Evolutionary conservation across 2,888 invertebrate species (phyloP).

Genomic region (Macropis europaea): DNA sequence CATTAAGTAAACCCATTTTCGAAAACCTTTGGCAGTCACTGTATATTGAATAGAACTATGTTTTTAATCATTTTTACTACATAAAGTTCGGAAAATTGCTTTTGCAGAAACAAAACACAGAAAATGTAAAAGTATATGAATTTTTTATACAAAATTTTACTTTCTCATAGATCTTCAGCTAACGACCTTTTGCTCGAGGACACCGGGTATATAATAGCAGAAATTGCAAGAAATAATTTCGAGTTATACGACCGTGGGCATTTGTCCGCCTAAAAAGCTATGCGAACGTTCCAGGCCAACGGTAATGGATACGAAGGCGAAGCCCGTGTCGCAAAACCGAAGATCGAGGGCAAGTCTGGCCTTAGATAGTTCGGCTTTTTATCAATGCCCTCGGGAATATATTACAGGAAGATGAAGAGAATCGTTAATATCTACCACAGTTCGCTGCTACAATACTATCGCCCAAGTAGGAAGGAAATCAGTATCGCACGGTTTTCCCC

Average conservation of each 20-base stretch:
- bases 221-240: slow-evolving; percentile 27
- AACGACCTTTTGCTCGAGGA: too few relatives aligned
- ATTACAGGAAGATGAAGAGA: slow-evolving; percentile 40
- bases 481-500: slow-evolving; percentile 3
- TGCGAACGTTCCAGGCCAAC: slow-evolving; percentile 35
- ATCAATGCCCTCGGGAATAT: slow-evolving; percentile 38
- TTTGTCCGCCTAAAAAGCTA: slow-evolving; percentile 34
- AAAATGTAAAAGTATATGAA: too few relatives aligned
- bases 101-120: too few relatives aligned
- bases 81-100: too few relatives aligned
- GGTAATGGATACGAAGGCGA: slow-evolving; percentile 49
- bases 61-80: too few relatives aligned
- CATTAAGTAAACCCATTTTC: too few relatives aligned
- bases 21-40: too few relatives aligned
- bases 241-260: slow-evolving; percentile 31
- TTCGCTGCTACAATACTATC: slow-evolving; percentile 20
- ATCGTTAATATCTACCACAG: slow-evolving; percentile 34
- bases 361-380: slow-evolving; percentile 56
- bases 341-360: slow-evolving; percentile 37
- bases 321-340: slow-evolving; percentile 39
- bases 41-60: too few relatives aligned
- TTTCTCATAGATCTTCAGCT: too few relatives aligned
- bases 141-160: too few relatives aligned
- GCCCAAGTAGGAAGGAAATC: slow-evolving; percentile 22
- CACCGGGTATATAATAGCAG: too few relatives aligned